Evolutionary conservation across 1,140 invertebrate species (phyloP), one percentile per base, ranked within the genome.

Genomic region (Halictus rubicundus): DNA sequence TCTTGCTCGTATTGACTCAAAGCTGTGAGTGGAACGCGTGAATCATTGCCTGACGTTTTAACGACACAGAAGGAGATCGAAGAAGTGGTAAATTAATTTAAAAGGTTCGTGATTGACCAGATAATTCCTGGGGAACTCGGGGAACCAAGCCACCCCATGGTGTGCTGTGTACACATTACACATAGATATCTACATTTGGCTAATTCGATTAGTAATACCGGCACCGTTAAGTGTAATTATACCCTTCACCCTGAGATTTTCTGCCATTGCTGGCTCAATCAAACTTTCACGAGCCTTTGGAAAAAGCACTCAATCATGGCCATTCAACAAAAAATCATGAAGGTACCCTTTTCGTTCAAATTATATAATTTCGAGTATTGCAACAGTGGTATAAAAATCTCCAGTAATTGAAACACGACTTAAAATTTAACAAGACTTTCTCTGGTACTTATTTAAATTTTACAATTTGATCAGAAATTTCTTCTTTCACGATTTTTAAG

Each of bases 11-110:
- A n/a, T 25, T 4, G n/a, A 46, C 32, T 77, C 16, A 27, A n/a
- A 59, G 7, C 8, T 23, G 39, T n/a, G 27, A 12, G 5, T 70
- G 14, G 12, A 59, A 0, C 0, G 23, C 1, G 59, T 74, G 63
- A 75, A 75, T 80, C 71, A 75, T 68, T 60, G 14, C 8, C 3
- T 46, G 25, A 19, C 39, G 27, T 19, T 49, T 69, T 7, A 54
- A 19, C 6, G 23, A 19, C 9, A 9, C 14, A 37, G 46, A 32
- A 1, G n/a, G 21, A 14, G 25, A 59, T 72, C 60, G 16, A 63
- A 54, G 64, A 4, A 25, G 59, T 23, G 52, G 9, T 79, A 74
- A 68, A 74, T 79, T 74, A 66, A 79, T 79, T 79, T 66, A 27
- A 60, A 37, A 49, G 19, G 7, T 19, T 39, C 27, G 52, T 59